Conservation (phyloP, 2,113 vertebrate genomes). For the Poeciliopsis retropinna region DNA sequence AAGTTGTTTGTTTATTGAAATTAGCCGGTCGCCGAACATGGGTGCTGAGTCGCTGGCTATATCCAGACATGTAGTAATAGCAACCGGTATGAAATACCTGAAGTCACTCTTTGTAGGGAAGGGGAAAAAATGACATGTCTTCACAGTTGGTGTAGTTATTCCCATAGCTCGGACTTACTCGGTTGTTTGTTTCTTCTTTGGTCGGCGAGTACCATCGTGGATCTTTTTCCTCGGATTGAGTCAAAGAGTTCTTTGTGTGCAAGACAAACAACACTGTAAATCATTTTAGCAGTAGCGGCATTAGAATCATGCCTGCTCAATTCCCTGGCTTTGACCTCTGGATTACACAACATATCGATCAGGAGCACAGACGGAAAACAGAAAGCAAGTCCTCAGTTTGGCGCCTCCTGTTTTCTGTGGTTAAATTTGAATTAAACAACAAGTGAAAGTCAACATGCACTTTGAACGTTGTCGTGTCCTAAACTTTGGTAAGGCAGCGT, state of each 20-base stretch:
- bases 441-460: background rate
- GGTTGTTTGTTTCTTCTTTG: background rate
- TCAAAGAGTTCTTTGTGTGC: constrained; percentile 66
- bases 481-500: background rate
- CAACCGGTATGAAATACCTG: background rate
- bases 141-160: background rate
- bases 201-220: background rate
- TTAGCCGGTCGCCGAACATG: background rate
- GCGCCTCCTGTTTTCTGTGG: background rate
- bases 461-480: background rate
- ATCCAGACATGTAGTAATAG: background rate
- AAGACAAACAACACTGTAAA: constrained; percentile 16
- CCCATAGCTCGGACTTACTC: background rate
- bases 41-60: background rate
- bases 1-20: background rate
- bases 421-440: background rate
- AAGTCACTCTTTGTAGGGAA: background rate
- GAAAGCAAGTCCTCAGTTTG: background rate
- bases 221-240: constrained; percentile 8
- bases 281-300: constrained; percentile 1
- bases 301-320: constrained; percentile 6
- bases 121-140: background rate
- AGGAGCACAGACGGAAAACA: constrained; percentile 24
- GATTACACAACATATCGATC: constrained; percentile 36
- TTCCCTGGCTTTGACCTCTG: constrained; percentile 2